Conservation (phyloP, 2,113 vertebrate genomes). For the Mustela lutreola region DNA sequence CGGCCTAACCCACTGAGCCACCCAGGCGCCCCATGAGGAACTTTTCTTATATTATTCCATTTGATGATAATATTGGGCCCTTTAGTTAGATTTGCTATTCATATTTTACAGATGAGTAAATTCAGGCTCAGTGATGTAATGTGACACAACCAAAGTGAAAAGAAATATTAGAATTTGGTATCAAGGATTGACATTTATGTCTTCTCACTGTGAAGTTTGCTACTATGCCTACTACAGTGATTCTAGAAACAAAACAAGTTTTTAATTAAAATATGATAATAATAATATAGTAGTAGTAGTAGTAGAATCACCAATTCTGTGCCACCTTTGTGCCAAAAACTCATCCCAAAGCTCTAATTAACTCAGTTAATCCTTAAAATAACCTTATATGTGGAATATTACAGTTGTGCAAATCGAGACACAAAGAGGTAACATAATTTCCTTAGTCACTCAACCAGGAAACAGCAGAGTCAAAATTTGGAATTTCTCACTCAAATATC, state of each 20-base stretch:
- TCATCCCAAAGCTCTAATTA: background rate
- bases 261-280: background rate
- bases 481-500: background rate
- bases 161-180: background rate
- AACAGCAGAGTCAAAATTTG: background rate
- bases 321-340: background rate
- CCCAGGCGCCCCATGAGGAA: background rate
- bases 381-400: background rate
- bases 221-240: background rate
- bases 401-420: background rate
- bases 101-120: background rate
- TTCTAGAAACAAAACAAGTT: background rate
- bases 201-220: background rate
- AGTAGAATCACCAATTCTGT: background rate
- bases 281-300: background rate
- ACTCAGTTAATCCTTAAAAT: background rate
- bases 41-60: background rate
- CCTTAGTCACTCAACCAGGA: background rate
- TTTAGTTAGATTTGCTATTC: background rate
- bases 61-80: background rate
- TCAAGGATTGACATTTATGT: background rate
- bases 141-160: background rate
- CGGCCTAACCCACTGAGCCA: too few relatives aligned
- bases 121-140: background rate
- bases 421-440: background rate